Percentiles rank a stretch among this genome's conserved stretches.
These are phyloP conservation scores for Meteorus cinctellus DNA, from an alignment of 2,888 invertebrate genomes.

Conservation along the genomic window DNA sequence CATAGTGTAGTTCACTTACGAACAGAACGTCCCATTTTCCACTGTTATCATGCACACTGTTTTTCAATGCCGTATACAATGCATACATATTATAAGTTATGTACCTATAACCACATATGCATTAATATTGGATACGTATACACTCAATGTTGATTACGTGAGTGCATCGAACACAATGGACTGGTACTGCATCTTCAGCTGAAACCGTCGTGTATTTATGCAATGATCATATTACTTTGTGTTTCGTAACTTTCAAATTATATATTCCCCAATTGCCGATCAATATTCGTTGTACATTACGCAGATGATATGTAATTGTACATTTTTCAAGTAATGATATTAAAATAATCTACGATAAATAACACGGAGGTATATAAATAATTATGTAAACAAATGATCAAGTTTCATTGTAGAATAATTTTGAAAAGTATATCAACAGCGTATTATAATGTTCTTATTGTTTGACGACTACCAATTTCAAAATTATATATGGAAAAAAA, in stretches of 20 bases:
- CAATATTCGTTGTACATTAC: constrained; percentile 6
- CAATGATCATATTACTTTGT: constrained; percentile 26
- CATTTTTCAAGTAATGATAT: neutral
- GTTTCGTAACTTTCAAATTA: constrained; percentile 53
- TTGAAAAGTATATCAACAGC: no score
- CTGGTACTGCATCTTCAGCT: constrained; percentile 5
- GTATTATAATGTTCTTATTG: no score
- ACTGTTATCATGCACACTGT: neutral
- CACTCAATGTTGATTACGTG: constrained; percentile 46
- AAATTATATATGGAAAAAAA: no score
- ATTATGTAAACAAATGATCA: no score
- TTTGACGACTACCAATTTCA: no score
- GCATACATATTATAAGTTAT: constrained; percentile 1
- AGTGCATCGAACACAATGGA: constrained; percentile 23
- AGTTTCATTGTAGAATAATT: no score
- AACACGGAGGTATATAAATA: no score
- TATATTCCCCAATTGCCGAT: constrained; percentile 27
- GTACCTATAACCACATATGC: neutral
- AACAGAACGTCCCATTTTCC: neutral
- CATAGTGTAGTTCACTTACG: neutral
- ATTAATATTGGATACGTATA: neutral
- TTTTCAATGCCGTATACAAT: neutral
- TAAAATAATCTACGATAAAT: neutral
- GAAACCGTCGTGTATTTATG: constrained; percentile 32
- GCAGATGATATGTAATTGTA: neutral